Evolutionary conservation across 2,113 vertebrate species (phyloP).

Genomic region (Mesocricetus auratus): DNA sequence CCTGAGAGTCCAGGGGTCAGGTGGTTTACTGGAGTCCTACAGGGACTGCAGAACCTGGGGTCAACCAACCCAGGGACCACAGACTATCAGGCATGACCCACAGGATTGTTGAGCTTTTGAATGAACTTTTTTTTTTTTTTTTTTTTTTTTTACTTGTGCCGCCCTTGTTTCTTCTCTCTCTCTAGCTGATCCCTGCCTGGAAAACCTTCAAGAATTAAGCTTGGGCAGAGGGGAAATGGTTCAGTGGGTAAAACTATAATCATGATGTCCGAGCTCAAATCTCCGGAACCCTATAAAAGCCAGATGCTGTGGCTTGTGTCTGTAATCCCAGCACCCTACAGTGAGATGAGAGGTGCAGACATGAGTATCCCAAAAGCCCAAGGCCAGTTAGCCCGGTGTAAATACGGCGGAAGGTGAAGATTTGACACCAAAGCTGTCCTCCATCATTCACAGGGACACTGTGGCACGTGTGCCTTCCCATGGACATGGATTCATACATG

Average conservation of each 20-base stretch:
- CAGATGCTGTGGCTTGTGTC: neutral
- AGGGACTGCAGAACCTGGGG: neutral
- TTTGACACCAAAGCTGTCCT: neutral
- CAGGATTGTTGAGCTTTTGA: neutral
- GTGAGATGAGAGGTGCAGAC: neutral
- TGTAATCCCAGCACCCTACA: neutral
- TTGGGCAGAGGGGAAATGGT: neutral
- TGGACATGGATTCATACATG: neutral
- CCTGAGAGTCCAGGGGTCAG: neutral
- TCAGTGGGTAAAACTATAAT: neutral
- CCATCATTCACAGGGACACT: too few relatives aligned
- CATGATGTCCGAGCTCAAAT: neutral
- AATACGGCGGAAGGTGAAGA: neutral
- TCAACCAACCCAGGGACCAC: neutral
- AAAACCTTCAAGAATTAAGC: neutral
- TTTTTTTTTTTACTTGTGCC: neutral
- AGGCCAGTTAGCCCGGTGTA: neutral
- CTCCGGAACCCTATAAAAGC: neutral
- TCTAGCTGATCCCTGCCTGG: neutral
- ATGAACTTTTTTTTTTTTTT: neutral
- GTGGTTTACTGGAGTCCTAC: neutral
- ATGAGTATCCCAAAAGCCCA: neutral
- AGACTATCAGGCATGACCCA: neutral
- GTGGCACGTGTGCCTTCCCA: neutral
- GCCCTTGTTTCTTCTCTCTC: neutral